Base-by-base conservation (phyloP, 2,888 invertebrate species). In the Harpalus rubripes region DNA sequence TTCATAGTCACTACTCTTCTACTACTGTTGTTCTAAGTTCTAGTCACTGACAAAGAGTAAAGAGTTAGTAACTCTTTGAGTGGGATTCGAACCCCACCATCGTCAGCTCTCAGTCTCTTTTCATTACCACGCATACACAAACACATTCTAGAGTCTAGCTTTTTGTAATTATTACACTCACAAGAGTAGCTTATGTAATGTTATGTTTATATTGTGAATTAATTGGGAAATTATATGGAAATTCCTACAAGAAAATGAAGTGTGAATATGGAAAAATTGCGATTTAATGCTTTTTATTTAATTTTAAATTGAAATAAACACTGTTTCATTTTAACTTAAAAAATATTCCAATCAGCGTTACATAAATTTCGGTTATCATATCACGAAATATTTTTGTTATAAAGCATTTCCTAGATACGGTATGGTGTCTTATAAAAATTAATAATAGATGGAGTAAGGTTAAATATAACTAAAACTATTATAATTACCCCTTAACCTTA, bases 81-180 rank as follows among this genome's bases (percentile, higher is more conserved):
- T 74, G 72, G 72, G 72, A 74, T 44, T 74, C 72, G 72, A 74
- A 74, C 72, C 72, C 72, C 72, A 74, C 72, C 41, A 52, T 44
- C 72, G 32, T 15, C 15, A 41, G 68, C n/a, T 15, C 16, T 41
- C 68, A 39, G 39, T 74, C 72, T 44, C 72, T 74, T 74, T 74
- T 74, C 72, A 74, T 74, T 74, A 74, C 44, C 72, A 44, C 72
- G n/a, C 39, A 68, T 32, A 6, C 41, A n/a, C 72, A 74, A 74
- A 41, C 68, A 12, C 63, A 26, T 63, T 63, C 41, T 52, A 52
- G 44, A 52, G 10, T 8, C 12, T 52, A 52, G 44, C 44, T 52
- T 0, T 44, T 8, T 52, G 44, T 12, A 52, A 52, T 52, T 52
- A 52, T 32, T 52, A 52, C 44, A 52, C 12, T 52, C 44, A 52